These are phyloP conservation scores for Sussaba pulchella DNA, from an alignment of 2,888 invertebrate species.

Conservation along the genomic window DNA sequence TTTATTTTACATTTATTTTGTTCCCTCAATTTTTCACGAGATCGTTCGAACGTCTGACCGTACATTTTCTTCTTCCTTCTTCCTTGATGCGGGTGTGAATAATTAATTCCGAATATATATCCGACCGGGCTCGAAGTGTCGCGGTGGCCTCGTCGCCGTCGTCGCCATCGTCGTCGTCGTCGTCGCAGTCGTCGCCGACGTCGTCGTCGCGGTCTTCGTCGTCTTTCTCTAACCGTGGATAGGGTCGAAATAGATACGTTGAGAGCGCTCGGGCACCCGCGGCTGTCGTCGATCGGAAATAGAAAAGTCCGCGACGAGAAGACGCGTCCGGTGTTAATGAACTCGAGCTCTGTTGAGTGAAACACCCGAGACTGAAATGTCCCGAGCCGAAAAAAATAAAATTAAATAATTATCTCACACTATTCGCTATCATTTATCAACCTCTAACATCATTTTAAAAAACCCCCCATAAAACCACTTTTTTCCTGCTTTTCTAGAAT, in stretches of 20 bases:
- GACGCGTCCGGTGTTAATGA: conserved; percentile 61
- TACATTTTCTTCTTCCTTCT: conserved; percentile 35
- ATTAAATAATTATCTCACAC: no score
- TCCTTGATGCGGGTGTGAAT: conserved; percentile 45
- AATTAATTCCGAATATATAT: conserved; percentile 58
- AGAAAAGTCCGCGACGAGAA: conserved; percentile 69
- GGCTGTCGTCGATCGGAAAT: conserved; percentile 71
- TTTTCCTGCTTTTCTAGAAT: no score
- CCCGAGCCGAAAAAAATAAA: neutral
- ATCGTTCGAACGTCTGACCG: conserved; percentile 11
- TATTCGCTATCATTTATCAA: no score
- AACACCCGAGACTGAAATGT: conserved; percentile 30
- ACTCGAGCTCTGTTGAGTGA: conserved; percentile 46
- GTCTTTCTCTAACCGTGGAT: conserved; percentile 2
- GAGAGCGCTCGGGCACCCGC: conserved; percentile 46
- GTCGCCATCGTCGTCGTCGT: neutral
- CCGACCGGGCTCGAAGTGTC: conserved; percentile 16
- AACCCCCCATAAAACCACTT: no score
- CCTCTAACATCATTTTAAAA: no score
- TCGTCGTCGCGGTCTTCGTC: neutral
- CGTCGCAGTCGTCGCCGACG: neutral
- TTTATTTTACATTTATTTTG: no score
- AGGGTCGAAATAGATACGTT: conserved; percentile 51
- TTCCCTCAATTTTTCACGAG: no score
- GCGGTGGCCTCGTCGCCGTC: conserved; percentile 1